Percentiles rank a stretch among this genome's conserved stretches.
Conservation (phyloP, 2,797 vertebrate genomes). For the Anguilla obscura region DNA sequence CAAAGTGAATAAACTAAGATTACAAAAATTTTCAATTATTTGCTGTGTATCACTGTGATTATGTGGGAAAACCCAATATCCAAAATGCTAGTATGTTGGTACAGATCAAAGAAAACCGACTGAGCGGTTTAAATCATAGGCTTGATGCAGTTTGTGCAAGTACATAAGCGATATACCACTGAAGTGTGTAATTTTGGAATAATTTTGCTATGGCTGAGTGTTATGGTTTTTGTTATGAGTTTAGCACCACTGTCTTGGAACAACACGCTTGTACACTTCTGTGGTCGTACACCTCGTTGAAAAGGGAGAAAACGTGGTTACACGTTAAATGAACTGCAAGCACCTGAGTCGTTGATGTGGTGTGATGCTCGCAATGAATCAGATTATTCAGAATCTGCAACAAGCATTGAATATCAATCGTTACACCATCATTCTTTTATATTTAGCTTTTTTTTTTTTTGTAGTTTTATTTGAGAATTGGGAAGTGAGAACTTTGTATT, state of each 20-base stretch:
- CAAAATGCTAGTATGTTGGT: not conserved
- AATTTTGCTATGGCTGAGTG: slow-evolving; percentile 24
- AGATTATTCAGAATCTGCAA: slow-evolving; percentile 9
- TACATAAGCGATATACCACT: slow-evolving; percentile 25
- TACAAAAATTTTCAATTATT: not conserved
- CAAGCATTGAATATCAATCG: not conserved
- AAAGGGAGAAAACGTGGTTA: slow-evolving; percentile 18
- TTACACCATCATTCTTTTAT: not conserved
- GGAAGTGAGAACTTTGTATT: not conserved
- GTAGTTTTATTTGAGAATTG: not conserved
- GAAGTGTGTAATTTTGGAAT: slow-evolving; percentile 30
- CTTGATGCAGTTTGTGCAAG: slow-evolving; percentile 1
- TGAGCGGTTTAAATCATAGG: not conserved
- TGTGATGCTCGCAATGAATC: not conserved
- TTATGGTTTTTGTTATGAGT: slow-evolving; percentile 13
- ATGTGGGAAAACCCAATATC: not conserved
- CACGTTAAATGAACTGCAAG: slow-evolving; percentile 27
- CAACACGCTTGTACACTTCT: slow-evolving; percentile 23
- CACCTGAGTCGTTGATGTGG: slow-evolving; percentile 12
- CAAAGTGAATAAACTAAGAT: not conserved
- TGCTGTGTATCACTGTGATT: not conserved
- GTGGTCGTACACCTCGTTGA: slow-evolving; percentile 20
- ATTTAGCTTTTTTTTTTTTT: not conserved
- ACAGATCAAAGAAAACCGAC: slow-evolving; percentile 5
- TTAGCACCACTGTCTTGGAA: slow-evolving; percentile 20